phyloP scores from a whole-genome alignment of 2,888 invertebrate genomes.

The Allacma fusca region DNA sequence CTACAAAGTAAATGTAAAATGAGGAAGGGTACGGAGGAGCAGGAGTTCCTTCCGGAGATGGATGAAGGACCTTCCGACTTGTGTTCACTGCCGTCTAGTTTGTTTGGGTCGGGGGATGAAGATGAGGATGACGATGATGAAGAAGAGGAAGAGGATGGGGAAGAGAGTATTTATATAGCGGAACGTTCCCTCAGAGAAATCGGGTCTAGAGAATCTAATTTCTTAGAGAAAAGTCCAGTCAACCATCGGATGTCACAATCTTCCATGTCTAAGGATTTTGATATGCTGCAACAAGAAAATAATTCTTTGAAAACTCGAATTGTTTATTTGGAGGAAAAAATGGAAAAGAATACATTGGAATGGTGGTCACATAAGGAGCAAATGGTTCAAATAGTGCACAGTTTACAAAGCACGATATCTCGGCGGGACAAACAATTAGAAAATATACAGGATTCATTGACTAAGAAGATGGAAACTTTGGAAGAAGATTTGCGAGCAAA shows the following conservation, averaged over 20 bases:
- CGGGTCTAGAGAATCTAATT: not conserved
- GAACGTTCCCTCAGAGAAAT: not conserved
- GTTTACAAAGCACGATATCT: slow-evolving; percentile 22
- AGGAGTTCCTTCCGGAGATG: not conserved
- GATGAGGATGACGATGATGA: slow-evolving; percentile 31
- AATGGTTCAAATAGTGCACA: slow-evolving; percentile 39
- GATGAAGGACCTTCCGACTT: not conserved
- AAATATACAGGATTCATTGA: slow-evolving; percentile 40
- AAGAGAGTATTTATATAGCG: not conserved
- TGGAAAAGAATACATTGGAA: slow-evolving; percentile 40
- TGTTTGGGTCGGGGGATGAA: slow-evolving; percentile 33
- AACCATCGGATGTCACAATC: not conserved
- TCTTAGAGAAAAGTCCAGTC: not conserved
- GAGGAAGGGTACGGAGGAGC: slow-evolving; percentile 24
- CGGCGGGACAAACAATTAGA: slow-evolving; percentile 44
- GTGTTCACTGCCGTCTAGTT: slow-evolving; percentile 19
- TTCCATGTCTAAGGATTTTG: not conserved
- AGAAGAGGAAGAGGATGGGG: slow-evolving; percentile 18
- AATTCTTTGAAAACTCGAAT: slow-evolving; percentile 32
- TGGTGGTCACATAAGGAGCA: slow-evolving; percentile 45
- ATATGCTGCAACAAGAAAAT: slow-evolving; percentile 23
- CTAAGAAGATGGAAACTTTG: slow-evolving; percentile 46
- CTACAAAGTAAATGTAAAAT: slow-evolving; percentile 40
- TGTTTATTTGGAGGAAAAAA: slow-evolving; percentile 37
- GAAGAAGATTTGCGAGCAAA: slow-evolving; percentile 47